A percentile compares a stretch with the other conserved stretches of the same genome.
These are phyloP conservation scores for Calameuta filiformis DNA, from an alignment of 2,888 invertebrate genomes.

Conservation along the genomic window DNA sequence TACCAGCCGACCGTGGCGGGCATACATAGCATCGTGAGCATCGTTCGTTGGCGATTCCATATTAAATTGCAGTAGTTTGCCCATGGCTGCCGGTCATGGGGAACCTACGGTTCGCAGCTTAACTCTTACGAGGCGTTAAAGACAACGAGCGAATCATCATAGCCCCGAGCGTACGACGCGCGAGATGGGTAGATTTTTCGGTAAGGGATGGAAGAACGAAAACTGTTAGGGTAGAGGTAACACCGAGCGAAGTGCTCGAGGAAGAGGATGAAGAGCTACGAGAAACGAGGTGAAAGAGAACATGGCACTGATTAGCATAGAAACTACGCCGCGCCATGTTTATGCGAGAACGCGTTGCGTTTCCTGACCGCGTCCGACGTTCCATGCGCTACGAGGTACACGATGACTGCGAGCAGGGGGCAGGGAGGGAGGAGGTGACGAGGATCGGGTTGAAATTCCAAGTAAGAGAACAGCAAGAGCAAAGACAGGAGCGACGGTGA, in stretches of 20 bases:
- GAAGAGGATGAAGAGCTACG: slow-evolving; percentile 14
- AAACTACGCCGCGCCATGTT: slow-evolving; percentile 52
- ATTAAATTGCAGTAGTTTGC: neutral
- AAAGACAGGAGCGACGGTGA: neutral
- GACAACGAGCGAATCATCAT: slow-evolving; percentile 23
- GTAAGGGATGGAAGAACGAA: neutral
- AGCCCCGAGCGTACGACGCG: slow-evolving; percentile 3
- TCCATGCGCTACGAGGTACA: neutral
- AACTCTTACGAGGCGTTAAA: slow-evolving; percentile 22
- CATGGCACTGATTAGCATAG: slow-evolving; percentile 56
- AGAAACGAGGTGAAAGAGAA: slow-evolving; percentile 26
- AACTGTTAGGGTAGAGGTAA: slow-evolving; percentile 16
- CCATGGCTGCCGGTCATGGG: neutral
- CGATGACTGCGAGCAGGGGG: neutral
- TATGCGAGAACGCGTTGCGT: slow-evolving; percentile 17
- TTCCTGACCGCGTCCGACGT: neutral
- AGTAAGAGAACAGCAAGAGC: neutral
- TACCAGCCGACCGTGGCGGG: neutral
- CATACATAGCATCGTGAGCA: neutral
- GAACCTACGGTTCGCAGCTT: neutral
- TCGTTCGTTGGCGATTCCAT: neutral
- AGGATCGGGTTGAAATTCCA: neutral
- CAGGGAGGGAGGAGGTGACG: neutral
- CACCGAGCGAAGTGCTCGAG: slow-evolving; percentile 15
- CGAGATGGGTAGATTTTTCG: neutral